phyloP scores from a whole-genome alignment of 1,140 invertebrate species.

The Harpegnathos saltator region DNA sequence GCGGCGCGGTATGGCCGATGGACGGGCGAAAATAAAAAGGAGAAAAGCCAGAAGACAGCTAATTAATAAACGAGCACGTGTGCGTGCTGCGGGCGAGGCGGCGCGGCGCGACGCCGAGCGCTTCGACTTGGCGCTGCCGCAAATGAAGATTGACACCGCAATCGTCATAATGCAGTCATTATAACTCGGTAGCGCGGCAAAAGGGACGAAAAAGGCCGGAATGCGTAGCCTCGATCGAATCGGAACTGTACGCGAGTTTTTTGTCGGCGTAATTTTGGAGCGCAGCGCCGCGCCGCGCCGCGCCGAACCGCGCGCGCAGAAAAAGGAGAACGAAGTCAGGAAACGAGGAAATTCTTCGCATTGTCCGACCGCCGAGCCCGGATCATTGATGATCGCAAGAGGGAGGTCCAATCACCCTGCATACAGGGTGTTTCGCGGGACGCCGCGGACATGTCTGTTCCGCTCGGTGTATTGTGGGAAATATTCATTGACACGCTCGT shows the following conservation, averaged over 20 bases:
- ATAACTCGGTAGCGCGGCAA: constrained; percentile 61
- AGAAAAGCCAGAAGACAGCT: constrained; percentile 51
- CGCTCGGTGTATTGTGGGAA: background rate
- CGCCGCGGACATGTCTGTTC: background rate
- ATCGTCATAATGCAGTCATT: constrained; percentile 82
- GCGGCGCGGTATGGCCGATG: too few relatives aligned
- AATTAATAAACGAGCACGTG: constrained; percentile 67
- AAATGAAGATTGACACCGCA: constrained; percentile 82
- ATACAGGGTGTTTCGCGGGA: constrained; percentile 45
- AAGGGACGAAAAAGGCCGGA: constrained; percentile 44
- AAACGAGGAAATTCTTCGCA: constrained; percentile 67
- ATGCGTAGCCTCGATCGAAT: constrained; percentile 67
- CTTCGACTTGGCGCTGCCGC: constrained; percentile 47
- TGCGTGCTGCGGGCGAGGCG: constrained; percentile 29
- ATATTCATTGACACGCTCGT: too few relatives aligned
- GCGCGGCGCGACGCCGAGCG: constrained; percentile 24
- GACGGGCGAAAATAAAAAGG: constrained; percentile 38
- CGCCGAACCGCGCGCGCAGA: constrained; percentile 61
- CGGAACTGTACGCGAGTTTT: constrained; percentile 72
- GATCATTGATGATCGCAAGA: constrained; percentile 75
- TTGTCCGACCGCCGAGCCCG: constrained; percentile 65
- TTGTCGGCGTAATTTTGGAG: constrained; percentile 76
- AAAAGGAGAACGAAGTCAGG: constrained; percentile 48
- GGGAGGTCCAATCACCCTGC: constrained; percentile 71
- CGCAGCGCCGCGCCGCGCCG: constrained; percentile 70